Base-by-base conservation (phyloP, 1,140 invertebrate species). In the Himalopsyche phryganea region DNA sequence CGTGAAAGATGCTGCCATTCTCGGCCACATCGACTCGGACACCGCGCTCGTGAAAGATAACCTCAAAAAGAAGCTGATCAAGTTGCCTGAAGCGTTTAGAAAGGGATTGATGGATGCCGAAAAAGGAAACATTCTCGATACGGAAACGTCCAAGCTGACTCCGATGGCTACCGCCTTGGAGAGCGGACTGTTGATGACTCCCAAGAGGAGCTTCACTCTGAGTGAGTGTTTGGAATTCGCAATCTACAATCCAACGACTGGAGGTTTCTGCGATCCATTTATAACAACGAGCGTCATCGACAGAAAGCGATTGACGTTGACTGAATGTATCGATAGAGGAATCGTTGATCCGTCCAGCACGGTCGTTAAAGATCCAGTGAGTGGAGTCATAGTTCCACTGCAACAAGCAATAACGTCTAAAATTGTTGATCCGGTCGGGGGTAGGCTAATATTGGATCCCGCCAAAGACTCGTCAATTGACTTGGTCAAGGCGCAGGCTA, bases 41-140 rank as follows among this genome's bases (percentile, higher is more conserved):
- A 91, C 91, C 6, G 91, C 89, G 23, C 74, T 94, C 50, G 85
- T 96, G 36, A 95, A 94, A 81, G 92, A 95, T 77, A 83, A 85
- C 58, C 82, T 86, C 61, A 91, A 90, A 67, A 86, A 86, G 66
- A 86, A 87, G 67, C 73, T 95, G 52, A 81, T 94, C 6, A 92
- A 90, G 67, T 78, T 96, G 50, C 84, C 87, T 17, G 91, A 94
- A 69, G 92, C 90, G 11, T 91, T 91, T 74, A 81, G 89, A 38
- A 87, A 87, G 70, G 92, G 91, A 15, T 75, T 95, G 11, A 87
- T 95, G 76, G 92, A 96, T 72, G 83, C 87, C 13, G 90, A 92
- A 49, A 92, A 92, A 62, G 86, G 86, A 60, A 90, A 88, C 69
- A 88, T 92, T 20, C 71, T 95, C 45, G 89, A 94, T 66, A 90